Conservation (phyloP, 30 jellyfish, hydroid and myxozoan genomes). For the Hydractinia echinata region DNA sequence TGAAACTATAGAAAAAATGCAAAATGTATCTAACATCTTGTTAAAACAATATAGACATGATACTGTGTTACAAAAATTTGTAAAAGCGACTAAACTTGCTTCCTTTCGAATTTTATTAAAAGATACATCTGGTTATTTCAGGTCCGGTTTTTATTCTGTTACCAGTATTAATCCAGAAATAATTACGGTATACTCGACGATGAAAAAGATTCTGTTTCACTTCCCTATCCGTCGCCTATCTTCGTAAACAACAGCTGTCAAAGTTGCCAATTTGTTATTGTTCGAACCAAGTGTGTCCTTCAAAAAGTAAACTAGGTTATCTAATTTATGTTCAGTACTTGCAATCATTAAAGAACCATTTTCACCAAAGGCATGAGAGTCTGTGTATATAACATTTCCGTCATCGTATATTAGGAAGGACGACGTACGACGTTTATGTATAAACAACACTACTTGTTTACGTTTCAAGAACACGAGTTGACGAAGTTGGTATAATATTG, state of each 20-base stretch:
- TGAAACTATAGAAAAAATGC: too few species aligned
- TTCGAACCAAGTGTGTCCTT: conserved; percentile 59
- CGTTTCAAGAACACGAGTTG: conserved; percentile 47
- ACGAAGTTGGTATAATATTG: conserved; percentile 67
- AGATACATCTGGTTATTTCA: too few species aligned
- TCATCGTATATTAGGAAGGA: conserved; percentile 77
- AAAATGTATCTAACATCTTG: too few species aligned
- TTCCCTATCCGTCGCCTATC: conserved; percentile 28
- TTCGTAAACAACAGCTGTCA: conserved; percentile 76
- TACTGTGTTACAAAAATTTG: too few species aligned
- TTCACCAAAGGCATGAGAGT: conserved; percentile 91
- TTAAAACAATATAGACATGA: too few species aligned
- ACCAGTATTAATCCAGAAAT: too few species aligned
- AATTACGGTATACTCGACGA: too few species aligned
- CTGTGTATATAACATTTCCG: conserved; percentile 75
- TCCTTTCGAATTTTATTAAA: too few species aligned
- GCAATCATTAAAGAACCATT: conserved; percentile 76
- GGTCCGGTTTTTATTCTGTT: too few species aligned
- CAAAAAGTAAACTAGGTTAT: conserved; percentile 50
- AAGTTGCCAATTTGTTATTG: conserved; percentile 75
- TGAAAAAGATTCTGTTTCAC: background rate
- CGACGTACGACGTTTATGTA: conserved; percentile 79
- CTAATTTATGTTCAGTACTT: conserved; percentile 46
- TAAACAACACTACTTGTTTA: conserved; percentile 74
- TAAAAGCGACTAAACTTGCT: too few species aligned